Base-by-base conservation (phyloP, 2,113 vertebrate species). In the Candoia aspera region DNA sequence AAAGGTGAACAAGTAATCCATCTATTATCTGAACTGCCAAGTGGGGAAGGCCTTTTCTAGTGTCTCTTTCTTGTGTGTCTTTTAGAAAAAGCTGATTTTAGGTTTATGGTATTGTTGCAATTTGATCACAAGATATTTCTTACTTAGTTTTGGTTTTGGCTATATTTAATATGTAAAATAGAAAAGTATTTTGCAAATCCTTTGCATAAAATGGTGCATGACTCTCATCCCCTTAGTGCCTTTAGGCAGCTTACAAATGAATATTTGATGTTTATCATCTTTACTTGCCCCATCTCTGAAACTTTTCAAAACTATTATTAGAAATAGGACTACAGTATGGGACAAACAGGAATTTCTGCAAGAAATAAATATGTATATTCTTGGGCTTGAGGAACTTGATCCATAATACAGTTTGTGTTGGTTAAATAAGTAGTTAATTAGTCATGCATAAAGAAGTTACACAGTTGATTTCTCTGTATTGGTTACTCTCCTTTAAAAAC, bases 381-480 rank as follows among this genome's bases (percentile, higher is more conserved):
- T 88, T 92, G 91, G 90, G 11, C 24, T 60, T 49, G 46, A 88
- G 94, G 94, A 95, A 97, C 79, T 87, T 94, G 93, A 96, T 93
- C 54, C 8, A 29, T 91, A 92, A 93, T 87, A 94, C 11, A 88
- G 93, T 94, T 87, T 91, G 53, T 96, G 95, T 60, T 86, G 92
- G 92, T 93, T 92, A 93, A 95, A 94, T 94, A 95, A 95, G 95
- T 93, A 55, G 0, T 90, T 53, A 92, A 96, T 97, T 96, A 94
- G 96, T 96, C 94, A 95, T 93, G 89, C 95, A 49, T 95, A 93
- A 91, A 93, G 91, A 90, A 95, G 79, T 68, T 3, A 92, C 92
- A 90, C 84, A 0, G 0, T 95, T 94, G 15, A 0, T 12, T 57
- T 90, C 88, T 95, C 89, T 91, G 17, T 93, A 86, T 92, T 92